Conservation (phyloP, 1,140 invertebrate genomes). For the Paraescarpia echinospica region DNA sequence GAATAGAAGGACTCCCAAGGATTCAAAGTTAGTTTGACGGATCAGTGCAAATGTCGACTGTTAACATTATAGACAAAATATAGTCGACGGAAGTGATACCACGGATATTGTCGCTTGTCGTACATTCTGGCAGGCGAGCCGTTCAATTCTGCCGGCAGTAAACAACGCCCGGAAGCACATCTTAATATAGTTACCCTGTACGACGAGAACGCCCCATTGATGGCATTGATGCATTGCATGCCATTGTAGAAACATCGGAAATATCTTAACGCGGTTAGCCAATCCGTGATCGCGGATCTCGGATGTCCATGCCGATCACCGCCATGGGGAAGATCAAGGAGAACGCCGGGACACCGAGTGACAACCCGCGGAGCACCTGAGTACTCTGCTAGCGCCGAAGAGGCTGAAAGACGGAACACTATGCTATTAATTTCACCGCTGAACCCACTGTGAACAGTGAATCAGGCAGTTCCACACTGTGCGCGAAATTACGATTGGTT, state of each 20-base stretch:
- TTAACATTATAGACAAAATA: background rate
- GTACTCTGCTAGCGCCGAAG: background rate
- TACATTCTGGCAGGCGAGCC: background rate
- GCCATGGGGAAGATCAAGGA: background rate
- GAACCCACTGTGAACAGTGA: background rate
- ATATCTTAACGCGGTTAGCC: background rate
- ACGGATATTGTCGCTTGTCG: background rate
- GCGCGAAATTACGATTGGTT: background rate
- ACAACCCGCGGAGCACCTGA: background rate
- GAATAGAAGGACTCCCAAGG: background rate
- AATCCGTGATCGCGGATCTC: background rate
- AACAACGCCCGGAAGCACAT: background rate
- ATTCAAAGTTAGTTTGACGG: background rate
- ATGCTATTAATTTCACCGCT: background rate
- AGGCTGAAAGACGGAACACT: background rate
- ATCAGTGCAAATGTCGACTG: background rate
- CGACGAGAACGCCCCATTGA: background rate
- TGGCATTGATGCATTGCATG: background rate
- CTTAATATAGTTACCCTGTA: background rate
- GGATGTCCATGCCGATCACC: background rate
- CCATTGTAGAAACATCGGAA: background rate
- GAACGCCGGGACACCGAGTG: background rate
- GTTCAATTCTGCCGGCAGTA: background rate
- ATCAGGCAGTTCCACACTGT: background rate
- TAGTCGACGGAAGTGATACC: background rate